Evolutionary conservation across 1,140 invertebrate genomes (phyloP).

Genomic region (Bombus turneri): DNA sequence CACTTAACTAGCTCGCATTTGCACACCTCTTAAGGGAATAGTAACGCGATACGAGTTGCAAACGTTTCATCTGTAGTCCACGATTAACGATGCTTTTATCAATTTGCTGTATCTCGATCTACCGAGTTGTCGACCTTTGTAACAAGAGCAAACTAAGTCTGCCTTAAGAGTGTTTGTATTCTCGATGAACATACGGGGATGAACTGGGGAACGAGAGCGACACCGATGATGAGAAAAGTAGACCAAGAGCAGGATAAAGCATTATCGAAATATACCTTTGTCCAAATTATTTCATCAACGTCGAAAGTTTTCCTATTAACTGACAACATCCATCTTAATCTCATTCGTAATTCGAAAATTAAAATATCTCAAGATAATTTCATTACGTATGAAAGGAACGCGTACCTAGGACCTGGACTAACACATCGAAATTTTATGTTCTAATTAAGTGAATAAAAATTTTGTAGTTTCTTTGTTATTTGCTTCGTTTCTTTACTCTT

Average conservation of each 20-base stretch:
- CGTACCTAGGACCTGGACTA: too few species aligned
- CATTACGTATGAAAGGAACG: too few species aligned
- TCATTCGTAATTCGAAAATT: too few species aligned
- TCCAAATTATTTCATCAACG: too few species aligned
- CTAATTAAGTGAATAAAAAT: too few species aligned
- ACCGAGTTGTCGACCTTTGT: constrained; percentile 11
- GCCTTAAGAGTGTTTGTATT: neutral
- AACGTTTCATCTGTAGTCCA: neutral
- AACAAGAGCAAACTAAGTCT: neutral
- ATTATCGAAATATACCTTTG: neutral
- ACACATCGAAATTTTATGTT: too few species aligned
- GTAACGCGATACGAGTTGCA: neutral
- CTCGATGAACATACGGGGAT: neutral
- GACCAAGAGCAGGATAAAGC: too few species aligned
- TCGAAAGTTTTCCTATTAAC: too few species aligned
- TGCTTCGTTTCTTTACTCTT: too few species aligned
- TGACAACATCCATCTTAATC: too few species aligned
- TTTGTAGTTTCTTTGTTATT: too few species aligned
- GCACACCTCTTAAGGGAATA: neutral
- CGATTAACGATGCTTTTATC: neutral
- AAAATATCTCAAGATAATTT: too few species aligned
- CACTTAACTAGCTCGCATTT: constrained; percentile 26
- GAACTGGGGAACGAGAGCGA: neutral
- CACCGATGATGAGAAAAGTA: neutral
- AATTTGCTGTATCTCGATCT: neutral